Base-by-base conservation (phyloP, 2,888 invertebrate genomes). In the Drosophila algonquin region DNA sequence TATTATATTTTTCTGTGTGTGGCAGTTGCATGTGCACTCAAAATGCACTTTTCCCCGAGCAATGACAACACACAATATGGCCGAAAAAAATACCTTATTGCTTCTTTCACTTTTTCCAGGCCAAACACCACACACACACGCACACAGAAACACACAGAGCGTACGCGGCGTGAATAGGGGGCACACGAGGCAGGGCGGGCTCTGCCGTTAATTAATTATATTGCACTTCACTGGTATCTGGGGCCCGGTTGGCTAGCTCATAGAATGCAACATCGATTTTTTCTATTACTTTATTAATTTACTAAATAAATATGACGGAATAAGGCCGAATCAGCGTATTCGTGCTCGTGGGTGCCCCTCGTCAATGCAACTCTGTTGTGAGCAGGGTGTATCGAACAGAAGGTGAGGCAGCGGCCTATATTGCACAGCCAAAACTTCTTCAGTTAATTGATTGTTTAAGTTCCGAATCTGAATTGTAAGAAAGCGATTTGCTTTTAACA, bases 61-160 rank as follows among this genome's bases (percentile, higher is more conserved):
- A 77, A 78, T 80, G 65, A 80, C 69, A 87, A 70, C 84, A 80
- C 84, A 80, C 83, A 83, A 87, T 83, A 87, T 89, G 85, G 87
- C 87, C 72, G 72, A 72, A 72, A 63, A 48, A 70, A 71, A 72
- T 30, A 30, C 30, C 58, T 45, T 56, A 63, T 63, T 63, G 48
- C 55, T 55, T 72, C 72, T 72, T 72, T 72, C 72, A 72, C 72
- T 72, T 72, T 72, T 72, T 72, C 72, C 72, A 72, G 73, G 72
- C 72, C 72, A 72, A 65, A 61, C 57, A 47, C 52, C 59, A 51
- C 48, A 35, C 46, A 58, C 68, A 24, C 70, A 50, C 70, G 50
- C 54, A 70, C 70, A 51, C 70, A 70, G 55, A 54, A 48, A 69
- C 63, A 48, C 67, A 67, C 69, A 61, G 40, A 21, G 24, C 72